These are phyloP conservation scores for Stegastes partitus DNA, from an alignment of 2,113 vertebrate species.

Conservation along the genomic window DNA sequence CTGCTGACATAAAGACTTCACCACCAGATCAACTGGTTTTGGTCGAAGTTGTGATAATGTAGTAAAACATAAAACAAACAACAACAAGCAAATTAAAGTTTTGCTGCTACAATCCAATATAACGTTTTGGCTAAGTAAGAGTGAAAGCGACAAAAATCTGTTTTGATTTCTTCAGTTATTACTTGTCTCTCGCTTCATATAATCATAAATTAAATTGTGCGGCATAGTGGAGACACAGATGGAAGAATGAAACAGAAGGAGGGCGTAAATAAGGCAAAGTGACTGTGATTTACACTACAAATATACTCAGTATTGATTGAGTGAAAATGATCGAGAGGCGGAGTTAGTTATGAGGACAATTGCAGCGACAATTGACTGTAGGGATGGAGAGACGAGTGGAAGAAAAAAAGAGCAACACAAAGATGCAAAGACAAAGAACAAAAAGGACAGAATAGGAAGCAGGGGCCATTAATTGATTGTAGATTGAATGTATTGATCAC, in stretches of 20 bases:
- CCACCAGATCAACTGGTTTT: background rate
- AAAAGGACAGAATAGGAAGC: slow-evolving; percentile 26
- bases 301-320: slow-evolving; percentile 36
- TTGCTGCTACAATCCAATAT: background rate
- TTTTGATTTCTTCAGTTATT: slow-evolving; percentile 2
- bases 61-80: no score
- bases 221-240: background rate
- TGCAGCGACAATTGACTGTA: slow-evolving; percentile 30
- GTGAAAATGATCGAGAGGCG: slow-evolving; percentile 18
- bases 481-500: slow-evolving; percentile 43
- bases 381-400: slow-evolving; percentile 15
- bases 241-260: background rate
- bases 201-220: slow-evolving; percentile 18
- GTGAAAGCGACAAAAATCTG: background rate
- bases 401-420: slow-evolving; percentile 4
- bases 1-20: background rate
- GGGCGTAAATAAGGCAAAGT: slow-evolving; percentile 10
- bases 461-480: slow-evolving; percentile 39
- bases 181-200: slow-evolving; percentile 11
- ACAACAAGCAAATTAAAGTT: no score
- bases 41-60: no score
- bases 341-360: slow-evolving; percentile 20
- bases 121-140: background rate
- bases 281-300: slow-evolving; percentile 20
- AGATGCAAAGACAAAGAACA: slow-evolving; percentile 21